Evolutionary conservation across 2,797 vertebrate species (phyloP).

Genomic region (Eulemur coronatus): DNA sequence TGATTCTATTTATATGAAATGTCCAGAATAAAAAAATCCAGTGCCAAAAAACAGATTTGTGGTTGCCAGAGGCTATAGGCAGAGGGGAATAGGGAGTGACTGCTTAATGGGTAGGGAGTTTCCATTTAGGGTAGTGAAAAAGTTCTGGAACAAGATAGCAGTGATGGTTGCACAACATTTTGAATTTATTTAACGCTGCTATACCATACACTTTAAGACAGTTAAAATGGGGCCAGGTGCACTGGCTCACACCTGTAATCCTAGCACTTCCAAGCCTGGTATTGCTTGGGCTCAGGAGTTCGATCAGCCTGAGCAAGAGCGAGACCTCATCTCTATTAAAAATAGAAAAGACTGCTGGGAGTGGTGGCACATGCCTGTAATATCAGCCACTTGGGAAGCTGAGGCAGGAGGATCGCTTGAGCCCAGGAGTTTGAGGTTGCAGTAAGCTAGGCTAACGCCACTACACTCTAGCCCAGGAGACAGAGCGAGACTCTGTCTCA

Average conservation of each 20-base stretch:
- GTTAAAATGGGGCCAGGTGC: neutral
- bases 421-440: too few species aligned
- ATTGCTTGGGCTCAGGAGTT: neutral
- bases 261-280: neutral
- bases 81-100: neutral
- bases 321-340: neutral
- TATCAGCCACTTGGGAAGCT: too few species aligned
- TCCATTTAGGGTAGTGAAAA: neutral
- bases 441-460: too few species aligned
- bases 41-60: neutral
- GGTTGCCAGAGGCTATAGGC: neutral
- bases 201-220: neutral
- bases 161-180: neutral
- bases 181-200: neutral
- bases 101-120: neutral
- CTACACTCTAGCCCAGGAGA: too few species aligned
- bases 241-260: neutral
- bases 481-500: too few species aligned
- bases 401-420: too few species aligned
- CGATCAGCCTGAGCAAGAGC: neutral
- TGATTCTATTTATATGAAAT: neutral
- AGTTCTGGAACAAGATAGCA: neutral
- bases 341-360: neutral
- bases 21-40: slow-evolving; percentile 20
- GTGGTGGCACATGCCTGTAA: neutral